Base-by-base conservation (phyloP, 2,888 invertebrate genomes). In the Xestobium rufovillosum region DNA sequence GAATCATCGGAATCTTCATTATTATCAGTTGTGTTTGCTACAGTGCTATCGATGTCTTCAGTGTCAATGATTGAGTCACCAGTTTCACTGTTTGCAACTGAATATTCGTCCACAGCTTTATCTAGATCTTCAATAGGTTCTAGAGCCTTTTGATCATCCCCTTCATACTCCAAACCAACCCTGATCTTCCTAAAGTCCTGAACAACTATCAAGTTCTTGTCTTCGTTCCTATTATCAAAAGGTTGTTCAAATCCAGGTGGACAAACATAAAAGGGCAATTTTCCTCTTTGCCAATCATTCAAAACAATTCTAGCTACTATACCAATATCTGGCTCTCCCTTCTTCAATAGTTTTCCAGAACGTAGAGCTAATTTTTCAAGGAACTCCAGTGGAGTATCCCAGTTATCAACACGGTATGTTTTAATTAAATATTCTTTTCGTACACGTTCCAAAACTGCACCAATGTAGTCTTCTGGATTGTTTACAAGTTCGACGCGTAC, bases 261-360 rank as follows among this genome's bases (percentile, higher is more conserved):
- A 29, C 80, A 73, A 3, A 90, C 82, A 70, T 90, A 98, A 66
- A 88, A 97, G 1, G 97, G 96, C 35, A 98, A 68, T 66, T 92
- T 94, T 3, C 98, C 98, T 55, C 98, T 76, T 67, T 98, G 97
- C 87, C 94, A 98, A 65, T 98, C 98, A 69, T 98, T 98, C 2
- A 98, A 73, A 6, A 99, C 80, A 87, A 95, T 95, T 62, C 86
- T 83, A 0, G 98, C 84, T 1, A 86, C 85, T 41, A 85, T 85
- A 31, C 76, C 69, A 12, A 94, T 69, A 67, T 98, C 95, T 6
- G 98, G 92, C 60, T 98, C 96, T n/a, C 95, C 98, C 51, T 91
- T 91, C 63, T 95, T 97, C 6, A 94, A 65, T 35, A 99, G 69
- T 67, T 91, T 92, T 1, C 98, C 98, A 8, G 78, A 77, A 47